Evolutionary conservation across 2,797 vertebrate genomes (phyloP).

Genomic region (Lindbergichthys nudifrons): DNA sequence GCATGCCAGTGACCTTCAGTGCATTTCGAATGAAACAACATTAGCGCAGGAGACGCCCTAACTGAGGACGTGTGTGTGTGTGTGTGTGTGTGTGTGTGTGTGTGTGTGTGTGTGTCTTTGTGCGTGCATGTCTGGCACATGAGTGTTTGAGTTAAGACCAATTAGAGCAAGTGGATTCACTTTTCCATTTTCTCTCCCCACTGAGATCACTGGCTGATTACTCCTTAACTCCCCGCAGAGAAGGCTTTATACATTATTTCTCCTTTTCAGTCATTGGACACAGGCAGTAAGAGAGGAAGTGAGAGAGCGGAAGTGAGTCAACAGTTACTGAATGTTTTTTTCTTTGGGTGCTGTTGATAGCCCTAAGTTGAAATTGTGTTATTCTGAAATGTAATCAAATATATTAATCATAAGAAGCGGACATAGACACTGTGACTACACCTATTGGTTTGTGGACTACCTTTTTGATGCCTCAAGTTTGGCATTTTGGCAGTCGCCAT

Average conservation of each 20-base stretch:
- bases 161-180: conserved; percentile 67
- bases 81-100: background rate
- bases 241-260: conserved; percentile 27
- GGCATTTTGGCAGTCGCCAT: too few relatives aligned
- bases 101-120: conserved; percentile 11
- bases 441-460: too few relatives aligned
- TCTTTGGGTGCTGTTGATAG: background rate
- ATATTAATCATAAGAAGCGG: too few relatives aligned
- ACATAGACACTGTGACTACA: too few relatives aligned
- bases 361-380: background rate
- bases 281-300: conserved; percentile 11
- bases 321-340: conserved; percentile 45
- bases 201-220: conserved; percentile 60
- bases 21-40: conserved; percentile 22
- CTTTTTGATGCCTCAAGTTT: too few relatives aligned
- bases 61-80: background rate
- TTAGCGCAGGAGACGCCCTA: too few relatives aligned
- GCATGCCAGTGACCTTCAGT: conserved; percentile 25
- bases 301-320: conserved; percentile 6
- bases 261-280: conserved; percentile 20
- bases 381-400: background rate
- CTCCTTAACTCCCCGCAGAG: conserved; percentile 50
- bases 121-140: background rate
- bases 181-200: conserved; percentile 53
- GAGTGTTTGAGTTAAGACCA: conserved; percentile 64